Evolutionary conservation across 2,888 invertebrate genomes (phyloP), one percentile per base, ranked within the genome.

Genomic region (Stenotaenia linearis): DNA sequence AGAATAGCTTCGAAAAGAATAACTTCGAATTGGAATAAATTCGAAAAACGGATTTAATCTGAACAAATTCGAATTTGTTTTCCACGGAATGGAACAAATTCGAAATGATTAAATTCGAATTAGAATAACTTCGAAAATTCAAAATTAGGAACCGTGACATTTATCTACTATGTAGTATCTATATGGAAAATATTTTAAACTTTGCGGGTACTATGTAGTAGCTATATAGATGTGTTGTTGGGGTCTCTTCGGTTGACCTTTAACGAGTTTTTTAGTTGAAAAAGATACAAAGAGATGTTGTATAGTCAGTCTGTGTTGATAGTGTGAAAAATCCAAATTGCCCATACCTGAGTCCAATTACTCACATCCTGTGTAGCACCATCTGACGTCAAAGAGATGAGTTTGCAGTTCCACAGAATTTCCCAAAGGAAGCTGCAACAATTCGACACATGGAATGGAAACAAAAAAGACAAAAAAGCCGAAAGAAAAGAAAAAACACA

Each of bases 301-400:
- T 50, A 50, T 18, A 50, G 50, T 50, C 50, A 50, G 50, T 69
- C 69, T 25, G 28, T 23, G 61, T 69, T 69, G 69, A 69, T 69
- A 69, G 69, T 69, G 69, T 69, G 69, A 69, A n/a, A n/a, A 69
- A 69, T 69, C 69, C 69, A 69, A 69, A 69, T 69, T 69, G 69
- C 69, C 69, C 69, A 28, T 69, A 69, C 69, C 69, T 69, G 69
- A 69, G 69, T 69, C 69, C 69, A 69, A 69, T 69, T 69, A 69
- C 69, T 69, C 25, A 69, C 69, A 69, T 69, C 69, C 69, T 69
- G 69, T 69, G 69, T 28, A 69, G 69, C 69, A 25, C 69, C 69
- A 69, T 69, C 69, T 69, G 69, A 69, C 69, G 69, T 69, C 69
- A 69, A 69, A 69, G 25, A 69, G 69, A 69, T 69, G 69, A 69